Conservation (phyloP, 1,140 invertebrate genomes). For the Planococcus citri region DNA sequence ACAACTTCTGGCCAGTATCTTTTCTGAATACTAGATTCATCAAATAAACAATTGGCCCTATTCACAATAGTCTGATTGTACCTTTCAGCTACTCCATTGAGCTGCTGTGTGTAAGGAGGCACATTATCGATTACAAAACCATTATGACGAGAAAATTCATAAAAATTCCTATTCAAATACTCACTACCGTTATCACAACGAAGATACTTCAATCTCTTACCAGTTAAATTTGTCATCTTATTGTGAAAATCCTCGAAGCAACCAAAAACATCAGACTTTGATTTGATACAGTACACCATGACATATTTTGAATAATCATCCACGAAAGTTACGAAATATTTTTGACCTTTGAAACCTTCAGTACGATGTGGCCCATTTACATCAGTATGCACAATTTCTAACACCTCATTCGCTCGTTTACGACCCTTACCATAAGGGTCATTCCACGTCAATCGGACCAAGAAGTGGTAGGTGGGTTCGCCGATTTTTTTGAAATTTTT, state of each 20-base stretch:
- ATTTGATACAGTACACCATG: slow-evolving; percentile 27
- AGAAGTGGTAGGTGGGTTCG: too few species aligned
- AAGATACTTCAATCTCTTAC: slow-evolving; percentile 17
- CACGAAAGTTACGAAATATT: slow-evolving; percentile 30
- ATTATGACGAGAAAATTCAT: background rate
- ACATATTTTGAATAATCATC: slow-evolving; percentile 31
- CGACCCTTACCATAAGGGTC: slow-evolving; percentile 21
- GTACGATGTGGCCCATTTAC: slow-evolving; percentile 24
- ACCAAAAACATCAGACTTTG: slow-evolving; percentile 24
- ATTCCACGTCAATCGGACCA: too few species aligned
- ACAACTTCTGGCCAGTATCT: slow-evolving; percentile 25
- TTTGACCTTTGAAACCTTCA: slow-evolving; percentile 25
- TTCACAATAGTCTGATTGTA: slow-evolving; percentile 25
- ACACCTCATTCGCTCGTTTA: slow-evolving; percentile 22
- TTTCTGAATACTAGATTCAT: slow-evolving; percentile 21
- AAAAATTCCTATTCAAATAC: slow-evolving; percentile 20
- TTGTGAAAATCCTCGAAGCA: slow-evolving; percentile 27
- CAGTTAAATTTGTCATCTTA: slow-evolving; percentile 11
- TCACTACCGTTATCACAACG: slow-evolving; percentile 25
- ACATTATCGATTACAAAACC: slow-evolving; percentile 3
- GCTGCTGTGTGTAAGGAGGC: background rate
- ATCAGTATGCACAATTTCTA: slow-evolving; percentile 30
- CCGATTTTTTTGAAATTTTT: too few species aligned
- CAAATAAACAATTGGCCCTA: slow-evolving; percentile 25
- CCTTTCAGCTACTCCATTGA: slow-evolving; percentile 23